These are phyloP conservation scores for Orthonychiurus folsomi DNA, from an alignment of 2,888 invertebrate species.

Conservation along the genomic window DNA sequence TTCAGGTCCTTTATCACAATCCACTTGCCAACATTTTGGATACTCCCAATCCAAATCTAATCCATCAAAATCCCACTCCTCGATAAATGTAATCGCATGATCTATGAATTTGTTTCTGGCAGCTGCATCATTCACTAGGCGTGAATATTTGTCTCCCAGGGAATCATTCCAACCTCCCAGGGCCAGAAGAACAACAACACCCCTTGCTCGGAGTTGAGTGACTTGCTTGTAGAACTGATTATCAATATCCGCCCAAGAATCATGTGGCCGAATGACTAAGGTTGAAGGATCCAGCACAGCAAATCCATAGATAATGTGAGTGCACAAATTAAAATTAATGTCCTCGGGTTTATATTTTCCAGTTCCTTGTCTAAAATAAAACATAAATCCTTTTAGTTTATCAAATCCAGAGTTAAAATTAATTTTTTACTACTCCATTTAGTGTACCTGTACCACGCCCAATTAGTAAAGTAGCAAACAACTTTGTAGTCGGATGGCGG, in stretches of 20 bases:
- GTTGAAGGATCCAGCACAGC: constrained; percentile 70
- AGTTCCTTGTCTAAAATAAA: constrained; percentile 57
- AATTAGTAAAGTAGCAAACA: constrained; percentile 85
- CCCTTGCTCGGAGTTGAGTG: constrained; percentile 59
- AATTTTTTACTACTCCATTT: neutral
- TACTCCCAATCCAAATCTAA: constrained; percentile 88
- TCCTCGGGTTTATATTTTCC: constrained; percentile 74
- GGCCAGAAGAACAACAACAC: constrained; percentile 72
- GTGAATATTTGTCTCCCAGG: constrained; percentile 74
- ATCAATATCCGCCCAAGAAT: constrained; percentile 37
- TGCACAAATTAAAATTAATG: constrained; percentile 75
- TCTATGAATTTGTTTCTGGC: constrained; percentile 64
- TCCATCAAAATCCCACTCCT: constrained; percentile 75
- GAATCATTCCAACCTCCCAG: constrained; percentile 95
- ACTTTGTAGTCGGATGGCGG: constrained; percentile 56
- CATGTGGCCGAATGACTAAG: constrained; percentile 61
- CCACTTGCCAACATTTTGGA: constrained; percentile 47
- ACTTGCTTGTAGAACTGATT: constrained; percentile 85
- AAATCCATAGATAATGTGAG: constrained; percentile 86
- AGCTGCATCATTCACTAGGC: constrained; percentile 63
- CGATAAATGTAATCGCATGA: constrained; percentile 66
- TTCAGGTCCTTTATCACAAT: constrained; percentile 70
- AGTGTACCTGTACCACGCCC: constrained; percentile 70
- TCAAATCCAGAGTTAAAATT: neutral
- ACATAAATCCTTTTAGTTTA: too few species aligned